Conservation (phyloP, 2,113 vertebrate genomes). For the Merops nubicus region DNA sequence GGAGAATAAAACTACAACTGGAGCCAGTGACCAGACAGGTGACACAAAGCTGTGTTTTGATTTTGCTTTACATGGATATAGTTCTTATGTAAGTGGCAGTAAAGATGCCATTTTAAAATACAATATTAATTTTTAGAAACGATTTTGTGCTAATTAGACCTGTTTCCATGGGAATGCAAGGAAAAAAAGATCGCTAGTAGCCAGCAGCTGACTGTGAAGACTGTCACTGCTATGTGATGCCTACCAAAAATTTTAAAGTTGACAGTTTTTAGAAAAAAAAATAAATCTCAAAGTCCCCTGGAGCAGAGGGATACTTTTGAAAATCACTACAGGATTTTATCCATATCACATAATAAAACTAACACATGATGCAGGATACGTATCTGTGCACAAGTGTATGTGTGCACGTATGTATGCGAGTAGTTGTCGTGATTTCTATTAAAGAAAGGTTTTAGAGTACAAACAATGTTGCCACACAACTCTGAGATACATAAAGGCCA, state of each 20-base stretch:
- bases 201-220: constrained; percentile 8
- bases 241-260: background rate
- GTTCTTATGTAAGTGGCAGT: background rate
- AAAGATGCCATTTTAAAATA: constrained; percentile 13
- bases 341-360: background rate
- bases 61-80: background rate
- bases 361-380: background rate
- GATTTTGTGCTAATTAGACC: background rate
- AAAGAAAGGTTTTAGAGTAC: background rate
- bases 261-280: background rate
- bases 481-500: background rate
- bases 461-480: background rate
- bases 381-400: too few species aligned
- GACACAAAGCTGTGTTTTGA: background rate
- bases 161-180: constrained; percentile 50
- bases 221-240: background rate
- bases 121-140: constrained; percentile 19
- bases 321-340: background rate
- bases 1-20: background rate
- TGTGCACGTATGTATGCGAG: background rate
- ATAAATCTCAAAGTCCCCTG: background rate
- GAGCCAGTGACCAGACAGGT: background rate
- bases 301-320: background rate
- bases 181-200: background rate
- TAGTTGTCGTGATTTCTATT: rapidly evolving